Evolutionary conservation across 2,888 invertebrate genomes (phyloP).

Genomic region (Smittia sp.): DNA sequence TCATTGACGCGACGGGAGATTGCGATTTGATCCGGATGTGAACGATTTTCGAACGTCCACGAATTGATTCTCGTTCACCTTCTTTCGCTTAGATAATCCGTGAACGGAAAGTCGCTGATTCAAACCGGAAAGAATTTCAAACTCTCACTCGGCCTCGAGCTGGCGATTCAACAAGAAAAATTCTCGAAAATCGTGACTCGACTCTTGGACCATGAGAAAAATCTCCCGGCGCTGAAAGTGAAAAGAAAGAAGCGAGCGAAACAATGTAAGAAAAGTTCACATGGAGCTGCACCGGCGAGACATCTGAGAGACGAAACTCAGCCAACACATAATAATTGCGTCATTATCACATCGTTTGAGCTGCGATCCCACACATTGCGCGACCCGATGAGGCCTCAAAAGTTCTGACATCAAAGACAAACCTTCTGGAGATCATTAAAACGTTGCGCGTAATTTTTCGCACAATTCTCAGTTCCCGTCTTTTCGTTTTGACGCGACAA

Average conservation of each 20-base stretch:
- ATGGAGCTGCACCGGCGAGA: constrained; percentile 1
- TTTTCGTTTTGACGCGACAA: constrained; percentile 12
- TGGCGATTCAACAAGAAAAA: background rate
- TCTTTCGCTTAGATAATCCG: background rate
- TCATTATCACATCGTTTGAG: constrained; percentile 18
- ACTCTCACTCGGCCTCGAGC: background rate
- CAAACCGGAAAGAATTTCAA: background rate
- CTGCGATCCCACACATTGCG: constrained; percentile 11
- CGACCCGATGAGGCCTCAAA: background rate
- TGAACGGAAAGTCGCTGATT: background rate
- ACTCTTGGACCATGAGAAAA: background rate
- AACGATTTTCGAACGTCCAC: constrained; percentile 11
- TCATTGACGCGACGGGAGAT: background rate
- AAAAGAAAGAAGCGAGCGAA: background rate
- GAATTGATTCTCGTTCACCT: background rate
- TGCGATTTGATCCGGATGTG: constrained; percentile 27
- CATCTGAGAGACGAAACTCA: constrained; percentile 7
- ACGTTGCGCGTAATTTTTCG: constrained; percentile 18
- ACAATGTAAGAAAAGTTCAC: constrained; percentile 12
- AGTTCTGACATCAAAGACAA: background rate
- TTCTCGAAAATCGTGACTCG: background rate
- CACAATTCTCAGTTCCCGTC: constrained; percentile 14
- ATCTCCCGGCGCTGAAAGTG: background rate
- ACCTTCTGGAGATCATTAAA: constrained; percentile 18
- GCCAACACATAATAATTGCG: constrained; percentile 18